Conservation (phyloP, 2,888 invertebrate genomes). For the Archaeoteleia sp. region DNA sequence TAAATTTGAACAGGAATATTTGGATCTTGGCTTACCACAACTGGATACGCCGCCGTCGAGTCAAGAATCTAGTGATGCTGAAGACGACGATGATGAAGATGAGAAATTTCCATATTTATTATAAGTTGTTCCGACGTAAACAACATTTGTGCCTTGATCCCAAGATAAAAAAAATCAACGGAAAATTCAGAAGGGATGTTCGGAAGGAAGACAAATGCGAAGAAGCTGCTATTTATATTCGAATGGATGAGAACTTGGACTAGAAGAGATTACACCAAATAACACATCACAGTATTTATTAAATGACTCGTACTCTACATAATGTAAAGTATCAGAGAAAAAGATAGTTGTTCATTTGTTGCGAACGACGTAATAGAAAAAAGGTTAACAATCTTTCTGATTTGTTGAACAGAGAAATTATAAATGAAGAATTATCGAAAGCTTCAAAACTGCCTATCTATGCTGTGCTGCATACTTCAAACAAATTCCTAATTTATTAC, state of each 20-base stretch:
- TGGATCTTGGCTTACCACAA: conserved; percentile 90
- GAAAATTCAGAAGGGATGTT: not conserved
- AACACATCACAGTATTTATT: conserved; percentile 68
- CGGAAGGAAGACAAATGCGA: too few relatives aligned
- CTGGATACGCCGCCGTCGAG: conserved; percentile 93
- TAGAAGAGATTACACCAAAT: conserved; percentile 64
- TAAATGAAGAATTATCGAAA: too few relatives aligned
- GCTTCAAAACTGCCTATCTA: too few relatives aligned
- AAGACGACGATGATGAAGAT: conserved; percentile 67
- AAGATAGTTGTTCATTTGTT: too few relatives aligned
- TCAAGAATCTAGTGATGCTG: conserved; percentile 84
- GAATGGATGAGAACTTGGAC: conserved; percentile 53
- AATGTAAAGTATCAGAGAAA: too few relatives aligned
- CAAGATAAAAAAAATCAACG: too few relatives aligned
- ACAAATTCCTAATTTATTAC: too few relatives aligned
- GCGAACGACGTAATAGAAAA: too few relatives aligned
- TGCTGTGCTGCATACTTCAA: too few relatives aligned
- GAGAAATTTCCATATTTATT: conserved; percentile 73
- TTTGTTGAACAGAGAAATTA: too few relatives aligned
- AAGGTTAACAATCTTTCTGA: too few relatives aligned
- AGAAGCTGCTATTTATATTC: conserved; percentile 8
- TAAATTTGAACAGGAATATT: conserved; percentile 80
- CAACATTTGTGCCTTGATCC: not conserved
- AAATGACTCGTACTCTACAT: conserved; percentile 1
- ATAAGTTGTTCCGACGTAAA: conserved; percentile 52